Base-by-base conservation (phyloP, 1,140 invertebrate species). In the Diorhabda elongata region DNA sequence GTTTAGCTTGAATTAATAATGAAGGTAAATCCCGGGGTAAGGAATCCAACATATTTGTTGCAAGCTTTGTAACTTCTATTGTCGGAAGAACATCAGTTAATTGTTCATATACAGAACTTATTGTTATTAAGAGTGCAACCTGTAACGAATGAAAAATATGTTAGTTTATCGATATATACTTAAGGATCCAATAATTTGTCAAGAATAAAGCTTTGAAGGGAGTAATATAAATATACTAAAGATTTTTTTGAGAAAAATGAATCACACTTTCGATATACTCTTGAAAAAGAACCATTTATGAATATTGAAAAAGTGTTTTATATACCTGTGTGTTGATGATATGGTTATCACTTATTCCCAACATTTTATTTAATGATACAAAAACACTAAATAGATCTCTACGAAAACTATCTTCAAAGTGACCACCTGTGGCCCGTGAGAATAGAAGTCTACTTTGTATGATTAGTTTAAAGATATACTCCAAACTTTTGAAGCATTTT, bases 401-500 rank as follows among this genome's bases (percentile, higher is more conserved):
- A 2, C 87, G 83, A 77, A 97, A 96, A 69, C 88, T 92, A 75
- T 96, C 94, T 77, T 95, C 93, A 74, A 92, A 93, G 77, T 94
- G 90, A 0, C 92, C 92, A 3, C 92, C 92, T 0, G 92, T 96
- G 1, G 94, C 94, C 11, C 92, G 85, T 0, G 94, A 89, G 85
- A 97, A 98, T 3, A 98, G 81, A 11, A 93, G 79, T 42, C 96
- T 85, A 44, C 96, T 98, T 72, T 96, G 92, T 8, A 98, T 95
- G 4, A 98, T 93, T 73, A 99, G 90, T 75, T 98, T 95, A 81
- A 98, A 96, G 74, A 98, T 94, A 71, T 96, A 97, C 80, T 97
- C 95, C 5, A 98, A 84, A 1, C 95, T 95, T 63, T 91, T 88
- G 69, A 96, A 95, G 77, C 94, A 96, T 75, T 94, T 95, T 74